These are phyloP conservation scores for Steinernema scapterisci DNA, from an alignment of 2,888 invertebrate species.

Conservation along the genomic window DNA sequence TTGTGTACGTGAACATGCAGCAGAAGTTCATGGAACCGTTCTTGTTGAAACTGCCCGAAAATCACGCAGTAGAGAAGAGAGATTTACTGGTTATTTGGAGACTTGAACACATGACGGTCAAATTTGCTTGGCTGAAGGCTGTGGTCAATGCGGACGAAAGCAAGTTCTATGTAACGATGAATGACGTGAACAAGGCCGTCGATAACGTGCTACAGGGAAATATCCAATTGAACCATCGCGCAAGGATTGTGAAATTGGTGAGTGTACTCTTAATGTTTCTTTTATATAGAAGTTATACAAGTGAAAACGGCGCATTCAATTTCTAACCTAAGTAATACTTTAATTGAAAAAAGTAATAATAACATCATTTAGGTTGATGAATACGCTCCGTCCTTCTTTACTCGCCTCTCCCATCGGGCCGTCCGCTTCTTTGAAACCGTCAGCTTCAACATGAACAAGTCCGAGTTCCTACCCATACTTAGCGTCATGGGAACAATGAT, in stretches of 20 bases:
- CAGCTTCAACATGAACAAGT: slow-evolving; percentile 62
- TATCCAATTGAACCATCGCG: slow-evolving; percentile 25
- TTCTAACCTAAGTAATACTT: no score
- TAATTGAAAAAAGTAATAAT: no score
- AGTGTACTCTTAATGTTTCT: no score
- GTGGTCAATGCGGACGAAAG: slow-evolving; percentile 26
- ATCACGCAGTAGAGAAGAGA: slow-evolving; percentile 32
- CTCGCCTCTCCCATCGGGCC: slow-evolving; percentile 48
- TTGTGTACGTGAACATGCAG: slow-evolving; percentile 56
- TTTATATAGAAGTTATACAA: no score
- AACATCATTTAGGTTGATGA: slow-evolving; percentile 55
- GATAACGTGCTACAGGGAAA: slow-evolving; percentile 34
- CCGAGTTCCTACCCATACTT: slow-evolving; percentile 62
- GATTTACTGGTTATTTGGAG: slow-evolving; percentile 64
- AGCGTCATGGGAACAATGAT: slow-evolving; percentile 57
- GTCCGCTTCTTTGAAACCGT: slow-evolving; percentile 55
- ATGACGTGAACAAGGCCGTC: slow-evolving; percentile 21
- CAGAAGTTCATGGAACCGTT: slow-evolving; percentile 58
- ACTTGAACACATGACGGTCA: slow-evolving; percentile 55
- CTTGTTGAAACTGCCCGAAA: slow-evolving; percentile 38
- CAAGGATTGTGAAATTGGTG: slow-evolving; percentile 33
- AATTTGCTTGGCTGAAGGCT: slow-evolving; percentile 57
- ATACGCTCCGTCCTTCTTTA: slow-evolving; percentile 55
- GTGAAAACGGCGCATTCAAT: no score
- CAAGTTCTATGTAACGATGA: background rate